phyloP scores from a whole-genome alignment of 2,888 invertebrate species.

The Coremacera marginata region DNA sequence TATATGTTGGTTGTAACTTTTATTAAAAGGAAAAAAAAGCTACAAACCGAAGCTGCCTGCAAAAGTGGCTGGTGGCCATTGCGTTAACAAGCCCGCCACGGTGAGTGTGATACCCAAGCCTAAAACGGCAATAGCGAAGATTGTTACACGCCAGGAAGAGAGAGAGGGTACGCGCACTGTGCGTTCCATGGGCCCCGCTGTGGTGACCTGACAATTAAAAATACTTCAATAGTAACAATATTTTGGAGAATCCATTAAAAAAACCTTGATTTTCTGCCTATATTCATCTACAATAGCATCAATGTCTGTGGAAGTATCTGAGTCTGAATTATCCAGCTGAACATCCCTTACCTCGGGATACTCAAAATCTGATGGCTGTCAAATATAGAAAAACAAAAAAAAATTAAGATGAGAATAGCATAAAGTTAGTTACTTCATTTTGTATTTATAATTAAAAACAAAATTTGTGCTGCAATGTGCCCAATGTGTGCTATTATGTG shows the following conservation, averaged over 20 bases:
- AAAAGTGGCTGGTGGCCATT: constrained; percentile 60
- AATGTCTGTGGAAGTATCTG: constrained; percentile 81
- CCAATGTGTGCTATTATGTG: background rate
- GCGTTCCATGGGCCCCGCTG: constrained; percentile 68
- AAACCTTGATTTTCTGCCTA: constrained; percentile 77
- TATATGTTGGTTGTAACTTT: background rate
- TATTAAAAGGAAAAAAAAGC: no score
- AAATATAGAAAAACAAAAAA: no score
- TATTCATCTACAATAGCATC: constrained; percentile 84
- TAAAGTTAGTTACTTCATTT: no score
- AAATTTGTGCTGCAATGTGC: no score
- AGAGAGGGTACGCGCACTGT: constrained; percentile 66
- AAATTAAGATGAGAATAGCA: no score
- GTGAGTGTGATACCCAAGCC: constrained; percentile 61
- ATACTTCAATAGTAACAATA: background rate
- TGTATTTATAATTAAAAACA: no score
- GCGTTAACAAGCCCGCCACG: constrained; percentile 58
- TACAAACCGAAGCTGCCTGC: constrained; percentile 60
- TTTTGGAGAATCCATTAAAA: background rate
- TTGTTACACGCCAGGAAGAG: constrained; percentile 66
- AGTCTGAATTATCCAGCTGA: constrained; percentile 73
- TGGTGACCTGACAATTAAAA: constrained; percentile 62
- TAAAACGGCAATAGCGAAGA: constrained; percentile 63
- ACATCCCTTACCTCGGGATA: constrained; percentile 55
- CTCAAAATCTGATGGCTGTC: constrained; percentile 65